Percentiles rank a stretch among this genome's conserved stretches.
These are phyloP conservation scores for Muscicapa adusta DNA, from an alignment of 2,113 vertebrate genomes.

Conservation along the genomic window DNA sequence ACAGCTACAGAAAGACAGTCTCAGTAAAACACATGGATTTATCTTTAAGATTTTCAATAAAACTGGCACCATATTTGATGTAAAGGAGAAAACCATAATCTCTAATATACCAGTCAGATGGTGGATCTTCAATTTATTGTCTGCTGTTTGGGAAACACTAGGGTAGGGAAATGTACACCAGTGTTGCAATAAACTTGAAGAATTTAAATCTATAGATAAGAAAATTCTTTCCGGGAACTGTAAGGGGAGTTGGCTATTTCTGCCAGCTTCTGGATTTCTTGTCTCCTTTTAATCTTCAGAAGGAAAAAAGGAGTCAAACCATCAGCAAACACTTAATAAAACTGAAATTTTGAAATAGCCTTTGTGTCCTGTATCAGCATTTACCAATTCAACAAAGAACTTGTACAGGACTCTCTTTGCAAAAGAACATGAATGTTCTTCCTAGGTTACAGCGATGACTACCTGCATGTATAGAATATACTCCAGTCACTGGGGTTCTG, in stretches of 20 bases:
- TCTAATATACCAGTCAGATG: neutral
- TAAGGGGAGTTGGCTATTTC: neutral
- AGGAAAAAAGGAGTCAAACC: neutral
- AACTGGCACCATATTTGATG: neutral
- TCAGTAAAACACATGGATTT: neutral
- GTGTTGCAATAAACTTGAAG: neutral
- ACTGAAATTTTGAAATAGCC: neutral
- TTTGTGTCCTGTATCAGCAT: neutral
- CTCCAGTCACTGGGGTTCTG: neutral
- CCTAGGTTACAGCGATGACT: neutral
- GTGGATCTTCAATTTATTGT: neutral
- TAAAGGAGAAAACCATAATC: neutral
- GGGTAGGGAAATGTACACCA: neutral
- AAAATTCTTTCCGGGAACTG: conserved; percentile 44
- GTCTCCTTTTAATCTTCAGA: neutral
- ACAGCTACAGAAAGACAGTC: neutral
- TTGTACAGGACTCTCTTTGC: neutral
- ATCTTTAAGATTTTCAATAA: neutral
- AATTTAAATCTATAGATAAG: conserved; percentile 29
- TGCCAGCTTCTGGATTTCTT: neutral
- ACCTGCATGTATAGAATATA: neutral
- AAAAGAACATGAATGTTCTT: neutral
- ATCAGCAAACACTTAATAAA: neutral
- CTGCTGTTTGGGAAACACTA: neutral
- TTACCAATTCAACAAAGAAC: neutral